Evolutionary conservation across 2,797 vertebrate species (phyloP).

Genomic region (Uromys caudimaculatus): DNA sequence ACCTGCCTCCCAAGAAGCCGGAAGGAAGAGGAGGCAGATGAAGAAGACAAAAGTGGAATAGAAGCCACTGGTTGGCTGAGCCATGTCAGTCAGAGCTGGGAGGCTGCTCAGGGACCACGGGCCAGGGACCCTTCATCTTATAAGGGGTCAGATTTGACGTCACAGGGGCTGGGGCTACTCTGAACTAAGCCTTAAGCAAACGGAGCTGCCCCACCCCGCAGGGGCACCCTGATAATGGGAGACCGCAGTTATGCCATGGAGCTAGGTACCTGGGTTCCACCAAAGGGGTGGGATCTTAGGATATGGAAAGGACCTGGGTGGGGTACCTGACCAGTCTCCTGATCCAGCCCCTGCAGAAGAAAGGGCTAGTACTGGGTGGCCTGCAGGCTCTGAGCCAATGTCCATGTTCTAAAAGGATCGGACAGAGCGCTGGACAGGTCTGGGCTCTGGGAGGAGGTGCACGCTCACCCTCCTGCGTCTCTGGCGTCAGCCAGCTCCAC

Average conservation of each 20-base stretch:
- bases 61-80: neutral
- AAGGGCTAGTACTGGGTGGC: neutral
- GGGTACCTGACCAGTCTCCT: neutral
- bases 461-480: neutral
- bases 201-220: slow-evolving; percentile 44
- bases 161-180: slow-evolving; percentile 67
- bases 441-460: neutral
- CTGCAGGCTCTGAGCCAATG: neutral
- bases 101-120: neutral
- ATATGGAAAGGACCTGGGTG: neutral
- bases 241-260: slow-evolving; percentile 59
- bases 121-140: slow-evolving; percentile 58
- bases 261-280: neutral
- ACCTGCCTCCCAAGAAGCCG: slow-evolving; percentile 70
- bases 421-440: neutral
- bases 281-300: neutral
- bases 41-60: neutral
- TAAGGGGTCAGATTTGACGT: slow-evolving; percentile 69
- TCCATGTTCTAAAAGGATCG: neutral
- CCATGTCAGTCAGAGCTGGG: slow-evolving; percentile 50
- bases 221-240: slow-evolving; percentile 62
- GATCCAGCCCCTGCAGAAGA: neutral
- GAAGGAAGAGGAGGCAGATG: slow-evolving; percentile 70
- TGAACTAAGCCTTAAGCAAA: slow-evolving; percentile 76
- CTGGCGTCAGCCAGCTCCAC: slow-evolving; percentile 41